Percentiles rank a stretch among this genome's conserved stretches.
Conservation (phyloP, 1,140 invertebrate species). For the Apolygus lucorum region DNA sequence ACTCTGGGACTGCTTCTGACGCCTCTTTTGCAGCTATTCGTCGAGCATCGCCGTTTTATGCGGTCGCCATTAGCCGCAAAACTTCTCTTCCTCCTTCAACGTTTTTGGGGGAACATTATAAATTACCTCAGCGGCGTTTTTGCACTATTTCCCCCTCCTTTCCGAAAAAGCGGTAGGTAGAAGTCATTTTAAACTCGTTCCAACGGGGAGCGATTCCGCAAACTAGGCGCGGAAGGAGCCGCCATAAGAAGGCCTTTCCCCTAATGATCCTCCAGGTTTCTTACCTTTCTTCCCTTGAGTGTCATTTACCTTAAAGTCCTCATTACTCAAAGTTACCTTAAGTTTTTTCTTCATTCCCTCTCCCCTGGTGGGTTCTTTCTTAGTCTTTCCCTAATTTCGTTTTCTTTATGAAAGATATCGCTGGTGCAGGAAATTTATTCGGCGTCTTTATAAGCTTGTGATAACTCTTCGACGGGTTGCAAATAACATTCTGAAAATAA, state of each 20-base stretch:
- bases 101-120: conserved; percentile 8
- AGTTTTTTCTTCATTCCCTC: neutral
- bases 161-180: neutral
- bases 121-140: conserved; percentile 1
- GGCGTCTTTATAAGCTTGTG: too few species aligned
- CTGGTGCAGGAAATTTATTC: too few species aligned
- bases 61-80: conserved; percentile 16
- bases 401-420: neutral
- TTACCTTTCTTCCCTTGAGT: neutral
- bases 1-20: neutral
- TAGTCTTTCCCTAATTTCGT: neutral
- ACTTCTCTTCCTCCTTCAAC: too few species aligned
- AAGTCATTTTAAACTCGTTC: conserved; percentile 13
- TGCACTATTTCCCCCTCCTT: neutral
- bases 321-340: neutral
- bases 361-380: neutral
- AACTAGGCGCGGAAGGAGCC: neutral
- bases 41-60: neutral
- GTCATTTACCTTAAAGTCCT: neutral
- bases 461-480: too few species aligned
- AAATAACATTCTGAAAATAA: too few species aligned
- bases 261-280: neutral
- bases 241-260: neutral
- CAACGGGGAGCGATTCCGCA: neutral
- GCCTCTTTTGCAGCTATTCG: neutral